These are phyloP conservation scores for Caenorhabditis japonica DNA, from an alignment of 2,888 invertebrate species.

Conservation along the genomic window DNA sequence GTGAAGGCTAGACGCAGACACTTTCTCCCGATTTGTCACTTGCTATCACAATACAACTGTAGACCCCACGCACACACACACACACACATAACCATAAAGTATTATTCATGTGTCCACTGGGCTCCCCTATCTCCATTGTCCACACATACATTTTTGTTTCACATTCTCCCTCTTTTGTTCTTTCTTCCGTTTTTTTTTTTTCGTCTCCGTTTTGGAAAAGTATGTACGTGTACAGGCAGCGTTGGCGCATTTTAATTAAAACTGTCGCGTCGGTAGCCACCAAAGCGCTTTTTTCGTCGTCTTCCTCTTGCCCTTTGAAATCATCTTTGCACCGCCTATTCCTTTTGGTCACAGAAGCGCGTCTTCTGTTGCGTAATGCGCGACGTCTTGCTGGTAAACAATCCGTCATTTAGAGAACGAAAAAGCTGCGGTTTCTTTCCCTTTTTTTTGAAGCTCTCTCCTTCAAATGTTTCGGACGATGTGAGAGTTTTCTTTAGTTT, in stretches of 20 bases:
- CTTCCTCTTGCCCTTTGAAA: too few relatives aligned
- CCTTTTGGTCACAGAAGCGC: slow-evolving; percentile 25
- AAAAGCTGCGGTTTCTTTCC: too few relatives aligned
- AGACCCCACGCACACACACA: too few relatives aligned
- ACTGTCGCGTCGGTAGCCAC: slow-evolving; percentile 36
- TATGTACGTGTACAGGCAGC: too few relatives aligned
- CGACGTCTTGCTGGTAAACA: background rate
- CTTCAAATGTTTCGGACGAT: too few relatives aligned
- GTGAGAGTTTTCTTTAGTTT: too few relatives aligned
- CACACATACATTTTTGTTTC: background rate
- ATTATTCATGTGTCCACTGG: slow-evolving; percentile 14
- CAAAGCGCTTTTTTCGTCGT: slow-evolving; percentile 31
- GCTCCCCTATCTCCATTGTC: too few relatives aligned
- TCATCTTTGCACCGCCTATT: slow-evolving; percentile 5
- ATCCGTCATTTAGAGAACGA: too few relatives aligned
- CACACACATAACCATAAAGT: background rate
- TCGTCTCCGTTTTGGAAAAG: too few relatives aligned
- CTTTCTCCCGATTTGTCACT: slow-evolving; percentile 23
- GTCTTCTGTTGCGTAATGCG: slow-evolving; percentile 30
- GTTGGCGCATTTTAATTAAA: slow-evolving; percentile 43
- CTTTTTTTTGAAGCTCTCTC: too few relatives aligned
- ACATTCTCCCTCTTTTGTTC: background rate
- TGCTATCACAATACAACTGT: slow-evolving; percentile 30
- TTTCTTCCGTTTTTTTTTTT: background rate
- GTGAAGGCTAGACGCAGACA: slow-evolving; percentile 32